Base-by-base conservation (phyloP, 2,797 vertebrate genomes). In the Chelidonichthys spinosus region DNA sequence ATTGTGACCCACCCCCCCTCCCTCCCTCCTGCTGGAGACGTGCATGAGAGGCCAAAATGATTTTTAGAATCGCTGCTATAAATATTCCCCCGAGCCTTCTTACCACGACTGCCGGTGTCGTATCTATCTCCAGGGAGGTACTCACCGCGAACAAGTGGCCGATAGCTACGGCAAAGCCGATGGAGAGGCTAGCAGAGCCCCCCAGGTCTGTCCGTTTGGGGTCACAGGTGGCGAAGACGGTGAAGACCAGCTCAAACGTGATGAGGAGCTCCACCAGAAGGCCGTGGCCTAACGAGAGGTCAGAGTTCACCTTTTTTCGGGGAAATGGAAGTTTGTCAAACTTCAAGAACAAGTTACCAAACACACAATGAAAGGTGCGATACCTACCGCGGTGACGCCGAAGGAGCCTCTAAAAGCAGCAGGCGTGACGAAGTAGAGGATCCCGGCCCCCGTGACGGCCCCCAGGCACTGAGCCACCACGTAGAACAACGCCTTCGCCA, bases 81-180 rank as follows among this genome's bases (percentile, higher is more conserved):
- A 64, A 68, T 56, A 75, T 50, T 47, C 15, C 42, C 17, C 9
- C 7, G 25, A 9, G 18, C 37, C 62, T 9, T 50, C 43, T 56
- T 65, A 43, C 8, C 36, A 7, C 1, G 7, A 35, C 37, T 74
- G 42, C 10, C n/a, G 47, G 25, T 58, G 69, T 63, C 10, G 65
- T 39, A 54, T 65, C 0, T 44, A 17, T 47, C 7, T 37, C 11
- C 43, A 9, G n/a, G 25, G 71, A 74, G 18, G 15, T 63, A 96
- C 98, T 97, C 94, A 99, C 97, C 69, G 96, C 98, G 93, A 99
- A 98, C 78, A 99, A 92, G 90, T 99, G 98, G 72, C 98, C 98
- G 71, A 98, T 96, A 62, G 94, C 91, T 11, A 99, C 97, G n/a
- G 98, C 96, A 58, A 98, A 86, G 87, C 97, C 97, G 66, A 99